phyloP scores from a whole-genome alignment of 2,113 vertebrate species.

The rabbit (Oryctolagus cuniculus) region DNA sequence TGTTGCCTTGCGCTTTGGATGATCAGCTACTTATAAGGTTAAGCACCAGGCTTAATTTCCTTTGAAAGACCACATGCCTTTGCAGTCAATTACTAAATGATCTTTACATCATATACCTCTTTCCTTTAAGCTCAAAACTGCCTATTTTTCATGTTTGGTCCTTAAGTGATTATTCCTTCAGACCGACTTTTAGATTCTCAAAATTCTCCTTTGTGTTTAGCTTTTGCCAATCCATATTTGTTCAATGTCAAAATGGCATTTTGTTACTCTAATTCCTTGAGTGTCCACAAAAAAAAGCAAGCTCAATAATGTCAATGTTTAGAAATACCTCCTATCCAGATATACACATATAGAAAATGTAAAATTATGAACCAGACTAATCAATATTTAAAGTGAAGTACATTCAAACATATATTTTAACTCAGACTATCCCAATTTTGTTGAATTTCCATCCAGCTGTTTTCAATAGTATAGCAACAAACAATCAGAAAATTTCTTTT shows the following conservation, averaged over 20 bases:
- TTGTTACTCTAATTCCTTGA: conserved; percentile 25
- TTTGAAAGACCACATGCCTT: conserved; percentile 23
- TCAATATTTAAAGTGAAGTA: conserved; percentile 49
- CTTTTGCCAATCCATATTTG: conserved; percentile 13
- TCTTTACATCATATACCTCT: not conserved
- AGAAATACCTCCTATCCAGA: not conserved
- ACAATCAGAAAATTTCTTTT: conserved; percentile 43
- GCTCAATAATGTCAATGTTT: conserved; percentile 36
- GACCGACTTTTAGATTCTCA: conserved; percentile 44
- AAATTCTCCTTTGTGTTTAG: conserved; percentile 48
- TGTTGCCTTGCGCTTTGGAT: not conserved
- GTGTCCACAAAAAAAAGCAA: conserved; percentile 27
- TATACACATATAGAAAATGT: not conserved
- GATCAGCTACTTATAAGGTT: not conserved
- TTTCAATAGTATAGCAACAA: conserved; percentile 35
- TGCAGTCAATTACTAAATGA: not conserved
- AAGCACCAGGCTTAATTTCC: not conserved
- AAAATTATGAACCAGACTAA: not conserved
- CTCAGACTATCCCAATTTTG: conserved; percentile 43
- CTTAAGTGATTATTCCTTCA: conserved; percentile 40
- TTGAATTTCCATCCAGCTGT: conserved; percentile 48
- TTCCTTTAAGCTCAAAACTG: not conserved
- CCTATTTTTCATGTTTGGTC: not conserved
- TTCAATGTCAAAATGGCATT: conserved; percentile 37
- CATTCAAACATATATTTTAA: conserved; percentile 19